phyloP scores from a whole-genome alignment of 2,888 invertebrate species.

The Lumbricus terrestris region DNA sequence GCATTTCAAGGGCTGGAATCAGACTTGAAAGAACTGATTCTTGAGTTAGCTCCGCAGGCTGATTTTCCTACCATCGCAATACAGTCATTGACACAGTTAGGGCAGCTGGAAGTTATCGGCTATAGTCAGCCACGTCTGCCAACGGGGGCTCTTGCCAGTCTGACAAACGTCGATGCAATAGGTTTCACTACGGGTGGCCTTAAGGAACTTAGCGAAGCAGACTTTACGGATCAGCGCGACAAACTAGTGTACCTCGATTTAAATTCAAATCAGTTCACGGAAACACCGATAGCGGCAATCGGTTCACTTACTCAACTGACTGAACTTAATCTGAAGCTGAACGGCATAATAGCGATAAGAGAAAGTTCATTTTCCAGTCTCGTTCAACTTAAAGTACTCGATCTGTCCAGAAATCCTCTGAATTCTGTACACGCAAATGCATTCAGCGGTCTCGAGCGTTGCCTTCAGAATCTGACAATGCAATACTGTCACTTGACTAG shows the following conservation, averaged over 20 bases:
- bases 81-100: not conserved
- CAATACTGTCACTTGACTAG: not conserved
- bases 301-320: not conserved
- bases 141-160: not conserved
- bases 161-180: not conserved
- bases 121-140: not conserved
- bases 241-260: slow-evolving; percentile 17
- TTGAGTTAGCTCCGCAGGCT: not conserved
- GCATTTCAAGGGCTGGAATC: not conserved
- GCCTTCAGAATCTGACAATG: slow-evolving; percentile 19
- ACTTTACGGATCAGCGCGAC: not conserved
- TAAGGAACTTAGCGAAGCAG: not conserved
- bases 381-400: slow-evolving; percentile 16
- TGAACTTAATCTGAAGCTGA: not conserved
- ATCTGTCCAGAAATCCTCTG: not conserved
- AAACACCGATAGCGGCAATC: slow-evolving; percentile 6
- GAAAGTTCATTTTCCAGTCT: slow-evolving; percentile 5
- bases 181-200: not conserved
- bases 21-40: not conserved
- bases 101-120: not conserved
- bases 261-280: slow-evolving; percentile 13
- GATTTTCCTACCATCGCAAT: not conserved
- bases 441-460: slow-evolving; percentile 14
- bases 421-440: not conserved
- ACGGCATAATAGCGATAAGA: slow-evolving; percentile 5